Evolutionary conservation across 2,113 vertebrate species (phyloP).

Genomic region (Sula dactylatra): DNA sequence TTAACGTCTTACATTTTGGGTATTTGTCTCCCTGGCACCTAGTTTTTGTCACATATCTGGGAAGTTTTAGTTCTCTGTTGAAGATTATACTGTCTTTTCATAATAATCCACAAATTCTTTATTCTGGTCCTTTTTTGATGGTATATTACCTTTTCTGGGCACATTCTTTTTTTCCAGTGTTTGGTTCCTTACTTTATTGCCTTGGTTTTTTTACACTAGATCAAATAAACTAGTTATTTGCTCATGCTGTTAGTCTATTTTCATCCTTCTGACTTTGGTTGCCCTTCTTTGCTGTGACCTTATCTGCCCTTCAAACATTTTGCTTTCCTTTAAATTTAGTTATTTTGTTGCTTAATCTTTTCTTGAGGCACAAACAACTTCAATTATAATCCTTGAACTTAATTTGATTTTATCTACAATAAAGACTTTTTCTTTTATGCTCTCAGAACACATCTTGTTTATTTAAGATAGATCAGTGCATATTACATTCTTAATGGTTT

Average conservation of each 20-base stretch:
- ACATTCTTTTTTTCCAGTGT: not conserved
- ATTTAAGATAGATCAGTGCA: slow-evolving; percentile 6
- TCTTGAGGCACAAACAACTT: slow-evolving; percentile 13
- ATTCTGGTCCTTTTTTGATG: not conserved
- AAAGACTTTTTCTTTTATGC: not conserved
- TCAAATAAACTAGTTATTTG: slow-evolving; percentile 7
- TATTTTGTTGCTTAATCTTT: slow-evolving; percentile 25
- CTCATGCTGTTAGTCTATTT: not conserved
- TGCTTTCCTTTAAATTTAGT: not conserved
- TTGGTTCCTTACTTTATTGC: not conserved
- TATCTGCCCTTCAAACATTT: not conserved
- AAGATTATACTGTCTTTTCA: not conserved
- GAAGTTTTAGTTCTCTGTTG: not conserved
- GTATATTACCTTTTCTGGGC: not conserved
- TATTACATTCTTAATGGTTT: not conserved
- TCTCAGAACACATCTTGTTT: slow-evolving; percentile 5
- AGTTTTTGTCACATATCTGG: not conserved
- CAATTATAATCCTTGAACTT: not conserved
- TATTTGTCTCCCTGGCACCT: not conserved
- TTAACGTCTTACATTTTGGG: not conserved
- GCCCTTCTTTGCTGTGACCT: not conserved
- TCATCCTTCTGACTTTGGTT: not conserved
- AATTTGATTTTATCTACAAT: slow-evolving; percentile 34
- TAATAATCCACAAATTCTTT: not conserved
- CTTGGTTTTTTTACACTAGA: not conserved